Percentiles rank a stretch among this genome's conserved stretches.
These are phyloP conservation scores for Luperina testacea DNA, from an alignment of 2,888 invertebrate species.

Conservation along the genomic window DNA sequence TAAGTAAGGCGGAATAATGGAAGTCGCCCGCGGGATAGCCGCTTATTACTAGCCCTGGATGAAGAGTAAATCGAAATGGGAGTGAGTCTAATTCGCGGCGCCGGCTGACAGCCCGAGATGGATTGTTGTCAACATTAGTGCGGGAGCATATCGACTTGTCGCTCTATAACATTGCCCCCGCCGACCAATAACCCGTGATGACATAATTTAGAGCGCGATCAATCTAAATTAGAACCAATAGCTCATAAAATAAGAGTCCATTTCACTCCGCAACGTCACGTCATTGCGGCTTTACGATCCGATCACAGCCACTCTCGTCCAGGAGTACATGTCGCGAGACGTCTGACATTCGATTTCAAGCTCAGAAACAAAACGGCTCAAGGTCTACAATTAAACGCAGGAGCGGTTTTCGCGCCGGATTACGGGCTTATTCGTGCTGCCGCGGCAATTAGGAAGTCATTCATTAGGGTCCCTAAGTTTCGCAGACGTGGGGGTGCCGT, in stretches of 20 bases:
- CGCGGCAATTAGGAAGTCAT: constrained; percentile 90
- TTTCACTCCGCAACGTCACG: constrained; percentile 69
- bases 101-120: constrained; percentile 87
- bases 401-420: constrained; percentile 83
- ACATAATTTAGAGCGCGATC: constrained; percentile 58
- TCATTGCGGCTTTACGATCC: constrained; percentile 75
- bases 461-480: constrained; percentile 90
- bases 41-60: constrained; percentile 79
- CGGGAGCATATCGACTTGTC: constrained; percentile 88
- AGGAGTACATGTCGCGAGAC: constrained; percentile 81
- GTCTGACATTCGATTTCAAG: constrained; percentile 85
- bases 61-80: constrained; percentile 88
- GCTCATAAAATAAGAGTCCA: constrained; percentile 74
- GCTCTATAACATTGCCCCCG: constrained; percentile 74
- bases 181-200: constrained; percentile 49
- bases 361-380: constrained; percentile 84
- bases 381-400: constrained; percentile 87
- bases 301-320: constrained; percentile 78
- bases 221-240: constrained; percentile 69
- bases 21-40: constrained; percentile 74
- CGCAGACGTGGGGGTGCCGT: constrained; percentile 89
- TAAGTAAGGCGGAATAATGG: constrained; percentile 75
- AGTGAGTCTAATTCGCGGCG: constrained; percentile 88
- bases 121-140: constrained; percentile 89
- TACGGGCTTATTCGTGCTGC: constrained; percentile 87